Evolutionary conservation across 2,888 invertebrate species (phyloP), one percentile per base, ranked within the genome.

Genomic region (Lepidochitona cinerea): DNA sequence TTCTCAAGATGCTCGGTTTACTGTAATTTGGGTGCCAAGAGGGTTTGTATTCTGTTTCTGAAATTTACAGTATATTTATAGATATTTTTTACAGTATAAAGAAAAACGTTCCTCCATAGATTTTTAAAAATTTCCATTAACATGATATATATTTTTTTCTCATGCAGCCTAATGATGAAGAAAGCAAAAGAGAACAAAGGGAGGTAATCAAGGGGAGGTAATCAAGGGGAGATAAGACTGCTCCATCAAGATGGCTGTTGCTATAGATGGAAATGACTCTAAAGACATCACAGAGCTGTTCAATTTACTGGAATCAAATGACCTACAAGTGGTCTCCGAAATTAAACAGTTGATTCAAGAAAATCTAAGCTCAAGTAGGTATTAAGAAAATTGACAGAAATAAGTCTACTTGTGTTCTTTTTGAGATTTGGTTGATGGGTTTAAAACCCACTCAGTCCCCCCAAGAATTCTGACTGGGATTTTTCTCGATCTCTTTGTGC

Each of bases 221-320:
- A 59, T 32, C 32, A 12, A 12, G 41, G 18, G 41, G 18, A 18
- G 41, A 41, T 7, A 18, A 49, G 49, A 59, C 59, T 26, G 18
- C 12, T 18, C 59, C 26, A 29, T 12, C 23, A 59, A 29, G 59
- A 59, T 59, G 59, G 59, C 59, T 4, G 59, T 14, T 4, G 59
- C 29, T 14, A 23, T 29, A 14, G 32, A 32, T 2, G 59, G 59
- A 14, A 59, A 23, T 23, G 59, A 59, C 12, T 23, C 12, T 23
- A 59, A 59, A 29, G 59, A 59, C 26, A 32, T 59, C 26, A 59
- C 23, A 4, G 59, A 84, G 41, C 79, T 83, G 12, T 85, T 84
- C 66, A 81, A 78, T 7, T 77, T 86, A 26, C 78, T 87, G 36
- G 87, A 87, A 54, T 85, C 86, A 7, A 72, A 77, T 37, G 82